Evolutionary conservation across 1,140 invertebrate genomes (phyloP).

Genomic region (Temnothorax curvispinosus): DNA sequence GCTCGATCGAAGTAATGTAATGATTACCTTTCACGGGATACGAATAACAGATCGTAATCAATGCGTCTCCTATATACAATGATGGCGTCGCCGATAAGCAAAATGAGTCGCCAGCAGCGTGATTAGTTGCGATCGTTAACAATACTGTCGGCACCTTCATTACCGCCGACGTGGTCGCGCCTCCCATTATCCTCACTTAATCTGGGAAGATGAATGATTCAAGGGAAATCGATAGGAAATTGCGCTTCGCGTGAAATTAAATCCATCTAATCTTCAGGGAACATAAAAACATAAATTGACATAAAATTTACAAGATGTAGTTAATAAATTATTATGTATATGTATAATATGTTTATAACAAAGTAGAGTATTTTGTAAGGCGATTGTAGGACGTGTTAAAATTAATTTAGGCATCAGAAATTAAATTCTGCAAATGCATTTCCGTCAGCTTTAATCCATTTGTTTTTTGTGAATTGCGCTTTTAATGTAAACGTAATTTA

Average conservation of each 20-base stretch:
- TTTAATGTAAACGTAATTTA: constrained; percentile 37
- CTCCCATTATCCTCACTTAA: constrained; percentile 44
- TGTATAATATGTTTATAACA: background rate
- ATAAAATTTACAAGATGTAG: background rate
- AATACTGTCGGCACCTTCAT: constrained; percentile 53
- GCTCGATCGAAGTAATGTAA: constrained; percentile 19
- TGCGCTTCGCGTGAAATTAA: background rate
- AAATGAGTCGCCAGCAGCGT: constrained; percentile 32
- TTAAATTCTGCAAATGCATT: background rate
- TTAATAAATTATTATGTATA: constrained; percentile 5
- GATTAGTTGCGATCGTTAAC: constrained; percentile 62
- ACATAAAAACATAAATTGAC: background rate
- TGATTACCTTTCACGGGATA: constrained; percentile 24
- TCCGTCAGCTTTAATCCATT: background rate
- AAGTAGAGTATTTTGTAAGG: background rate
- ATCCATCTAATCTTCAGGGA: background rate
- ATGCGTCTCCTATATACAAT: constrained; percentile 7
- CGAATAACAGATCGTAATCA: constrained; percentile 40
- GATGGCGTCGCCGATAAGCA: constrained; percentile 49
- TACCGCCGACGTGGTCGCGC: constrained; percentile 40
- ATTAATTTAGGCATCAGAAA: background rate
- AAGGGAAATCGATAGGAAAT: background rate
- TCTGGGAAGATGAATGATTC: background rate
- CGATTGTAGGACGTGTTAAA: background rate
- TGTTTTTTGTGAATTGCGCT: constrained; percentile 10